Base-by-base conservation (phyloP, 2,888 invertebrate genomes). In the Noctua janthina region DNA sequence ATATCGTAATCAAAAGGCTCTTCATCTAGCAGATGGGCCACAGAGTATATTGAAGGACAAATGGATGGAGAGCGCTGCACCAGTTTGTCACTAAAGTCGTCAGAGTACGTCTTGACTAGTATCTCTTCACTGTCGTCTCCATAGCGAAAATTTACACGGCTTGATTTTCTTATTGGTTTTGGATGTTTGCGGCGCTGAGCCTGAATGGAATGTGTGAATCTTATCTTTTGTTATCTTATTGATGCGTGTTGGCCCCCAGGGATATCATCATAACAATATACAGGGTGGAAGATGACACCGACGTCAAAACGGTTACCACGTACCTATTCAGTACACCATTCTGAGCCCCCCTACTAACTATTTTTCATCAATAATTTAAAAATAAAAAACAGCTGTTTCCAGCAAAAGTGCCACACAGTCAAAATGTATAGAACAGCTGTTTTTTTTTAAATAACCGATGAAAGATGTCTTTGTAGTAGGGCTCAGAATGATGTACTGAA, bases 1-100 rank as follows among this genome's bases (percentile, higher is more conserved):
- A 96, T 96, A 17, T 96, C 96, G 72, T 96, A 96, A 74, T 96
- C 96, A 82, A 96, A 95, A 0, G 96, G 93, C 68, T 97, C 96
- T 43, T 92, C 96, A 0, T 96, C 96, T 1, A 96, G 68, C n/a
- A 95, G 56, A 13, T 91, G 86, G 4, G 86, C 80, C 0, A 92
- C 82, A 0, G 94, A 94, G 23, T 74, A 73, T 7, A 74, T 72
- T 0, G 91, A 89, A 11, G 74, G n/a, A 0, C 93, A 93, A 0
- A 82, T 64, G 0, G 88, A 84, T 0, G 90, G 91, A 0, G 93
- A 92, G 0, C 74, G 77, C 0, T 88, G 8, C 10, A 87, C 85
- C 7, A 89, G n/a, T 69, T 89, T 91, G 10, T 92, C 93, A 69
- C 93, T 94, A 29, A 86, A 91, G 20, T 95, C 95, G 1, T 94